phyloP scores from a whole-genome alignment of 2,797 vertebrate genomes.

The Fratercula arctica region DNA sequence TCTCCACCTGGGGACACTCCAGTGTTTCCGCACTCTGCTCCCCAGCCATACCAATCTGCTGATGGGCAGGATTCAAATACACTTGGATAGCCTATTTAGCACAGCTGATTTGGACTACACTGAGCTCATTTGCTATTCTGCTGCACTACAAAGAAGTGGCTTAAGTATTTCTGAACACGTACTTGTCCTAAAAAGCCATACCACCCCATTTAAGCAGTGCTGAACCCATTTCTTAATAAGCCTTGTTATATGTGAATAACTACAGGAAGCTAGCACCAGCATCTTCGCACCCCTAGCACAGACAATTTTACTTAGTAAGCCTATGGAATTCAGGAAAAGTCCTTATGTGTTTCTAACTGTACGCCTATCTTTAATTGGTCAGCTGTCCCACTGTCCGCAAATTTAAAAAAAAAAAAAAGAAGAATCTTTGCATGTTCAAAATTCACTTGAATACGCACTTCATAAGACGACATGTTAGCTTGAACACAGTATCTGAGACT shows the following conservation, averaged over 20 bases:
- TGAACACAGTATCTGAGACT: neutral
- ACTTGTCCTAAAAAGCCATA: neutral
- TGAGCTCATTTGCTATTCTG: neutral
- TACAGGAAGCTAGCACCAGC: neutral
- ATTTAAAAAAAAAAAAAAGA: neutral
- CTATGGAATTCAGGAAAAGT: neutral
- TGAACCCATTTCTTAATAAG: neutral
- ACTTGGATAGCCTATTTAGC: neutral
- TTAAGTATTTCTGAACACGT: neutral
- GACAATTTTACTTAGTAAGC: neutral
- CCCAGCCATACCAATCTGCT: neutral
- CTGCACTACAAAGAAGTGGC: neutral
- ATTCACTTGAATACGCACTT: neutral
- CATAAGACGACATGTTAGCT: neutral
- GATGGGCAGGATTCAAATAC: neutral
- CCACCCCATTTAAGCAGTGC: neutral
- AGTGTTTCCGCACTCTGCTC: neutral
- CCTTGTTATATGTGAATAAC: neutral
- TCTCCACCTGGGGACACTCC: neutral
- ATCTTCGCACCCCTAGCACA: neutral
- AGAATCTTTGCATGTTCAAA: neutral
- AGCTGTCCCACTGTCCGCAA: neutral
- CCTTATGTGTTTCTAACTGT: neutral
- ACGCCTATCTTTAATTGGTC: neutral
- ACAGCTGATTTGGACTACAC: neutral